A percentile compares a stretch with the other conserved stretches of the same genome.
phyloP scores from a whole-genome alignment of 1,140 invertebrate genomes.

The Zaprionus gabonicus region DNA sequence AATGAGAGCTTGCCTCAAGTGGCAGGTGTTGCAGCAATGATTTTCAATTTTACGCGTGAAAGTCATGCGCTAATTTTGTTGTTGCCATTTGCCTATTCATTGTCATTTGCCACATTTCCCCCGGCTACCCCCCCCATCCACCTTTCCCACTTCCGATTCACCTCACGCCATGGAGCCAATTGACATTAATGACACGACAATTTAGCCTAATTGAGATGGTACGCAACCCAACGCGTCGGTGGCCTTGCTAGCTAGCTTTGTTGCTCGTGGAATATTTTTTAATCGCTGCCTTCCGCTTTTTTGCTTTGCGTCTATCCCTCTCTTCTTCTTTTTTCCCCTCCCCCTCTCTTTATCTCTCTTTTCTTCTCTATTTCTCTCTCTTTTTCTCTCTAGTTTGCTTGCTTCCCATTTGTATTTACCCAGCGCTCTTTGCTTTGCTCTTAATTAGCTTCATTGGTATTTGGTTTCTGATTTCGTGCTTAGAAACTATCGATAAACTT shows the following conservation, averaged over 20 bases:
- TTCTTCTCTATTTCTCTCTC: neutral
- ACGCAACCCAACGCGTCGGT: constrained; percentile 17
- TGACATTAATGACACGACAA: constrained; percentile 77
- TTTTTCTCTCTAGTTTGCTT: neutral
- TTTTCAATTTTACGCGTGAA: constrained; percentile 81
- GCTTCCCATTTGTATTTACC: neutral
- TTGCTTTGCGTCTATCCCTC: neutral
- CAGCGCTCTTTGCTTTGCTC: neutral
- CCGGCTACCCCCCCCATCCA: neutral
- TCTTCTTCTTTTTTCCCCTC: neutral
- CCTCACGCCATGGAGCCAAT: constrained; percentile 40
- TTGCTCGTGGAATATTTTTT: constrained; percentile 52
- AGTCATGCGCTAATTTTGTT: constrained; percentile 79
- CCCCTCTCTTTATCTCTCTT: neutral
- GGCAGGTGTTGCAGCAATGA: constrained; percentile 82
- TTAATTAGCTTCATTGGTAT: constrained; percentile 16
- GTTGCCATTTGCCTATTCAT: constrained; percentile 72
- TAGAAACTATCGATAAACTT: neutral
- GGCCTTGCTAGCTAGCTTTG: constrained; percentile 5
- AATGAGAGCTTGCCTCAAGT: constrained; percentile 35
- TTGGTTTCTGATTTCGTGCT: constrained; percentile 16
- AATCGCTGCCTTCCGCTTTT: constrained; percentile 33
- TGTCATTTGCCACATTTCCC: constrained; percentile 71
- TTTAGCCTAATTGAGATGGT: constrained; percentile 73
- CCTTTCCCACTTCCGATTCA: too few species aligned